Percentiles rank a stretch among this genome's conserved stretches.
These are phyloP conservation scores for Lasioglossum calceatum DNA, from an alignment of 2,888 invertebrate genomes.

Conservation along the genomic window DNA sequence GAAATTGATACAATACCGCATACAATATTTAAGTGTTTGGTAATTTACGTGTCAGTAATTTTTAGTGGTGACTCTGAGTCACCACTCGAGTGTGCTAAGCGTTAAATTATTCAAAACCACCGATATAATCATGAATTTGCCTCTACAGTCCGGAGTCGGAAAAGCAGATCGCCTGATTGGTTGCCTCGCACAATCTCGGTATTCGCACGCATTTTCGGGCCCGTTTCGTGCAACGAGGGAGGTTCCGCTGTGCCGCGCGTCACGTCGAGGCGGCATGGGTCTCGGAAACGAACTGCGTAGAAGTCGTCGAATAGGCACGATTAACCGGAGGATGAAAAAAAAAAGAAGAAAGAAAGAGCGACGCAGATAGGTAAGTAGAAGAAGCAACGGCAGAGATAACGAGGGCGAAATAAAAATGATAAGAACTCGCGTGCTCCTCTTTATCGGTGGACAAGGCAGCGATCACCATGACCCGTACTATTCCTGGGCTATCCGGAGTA, in stretches of 20 bases:
- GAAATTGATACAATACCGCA: too few relatives aligned
- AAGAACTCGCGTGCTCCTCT: slow-evolving; percentile 60
- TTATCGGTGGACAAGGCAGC: slow-evolving; percentile 52
- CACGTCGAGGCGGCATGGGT: slow-evolving; percentile 53
- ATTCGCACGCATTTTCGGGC: not conserved
- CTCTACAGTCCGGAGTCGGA: too few relatives aligned
- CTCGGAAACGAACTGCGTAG: slow-evolving; percentile 59
- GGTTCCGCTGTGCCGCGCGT: not conserved
- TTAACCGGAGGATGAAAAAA: slow-evolving; percentile 13
- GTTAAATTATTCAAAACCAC: too few relatives aligned
- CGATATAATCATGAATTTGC: too few relatives aligned
- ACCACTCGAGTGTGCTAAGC: too few relatives aligned
- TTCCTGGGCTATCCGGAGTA: slow-evolving; percentile 52
- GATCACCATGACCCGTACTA: slow-evolving; percentile 61
- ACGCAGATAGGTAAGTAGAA: slow-evolving; percentile 40
- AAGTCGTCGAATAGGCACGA: slow-evolving; percentile 45
- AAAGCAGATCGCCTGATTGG: too few relatives aligned
- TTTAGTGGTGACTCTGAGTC: too few relatives aligned
- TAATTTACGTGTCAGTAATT: too few relatives aligned
- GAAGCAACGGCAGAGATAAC: slow-evolving; percentile 27
- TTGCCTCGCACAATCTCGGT: not conserved
- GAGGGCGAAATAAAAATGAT: slow-evolving; percentile 57
- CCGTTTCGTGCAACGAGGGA: not conserved
- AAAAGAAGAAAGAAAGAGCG: not conserved
- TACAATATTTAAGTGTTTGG: too few relatives aligned